Conservation (phyloP, 2,888 invertebrate species). For the Heliconius sara region DNA sequence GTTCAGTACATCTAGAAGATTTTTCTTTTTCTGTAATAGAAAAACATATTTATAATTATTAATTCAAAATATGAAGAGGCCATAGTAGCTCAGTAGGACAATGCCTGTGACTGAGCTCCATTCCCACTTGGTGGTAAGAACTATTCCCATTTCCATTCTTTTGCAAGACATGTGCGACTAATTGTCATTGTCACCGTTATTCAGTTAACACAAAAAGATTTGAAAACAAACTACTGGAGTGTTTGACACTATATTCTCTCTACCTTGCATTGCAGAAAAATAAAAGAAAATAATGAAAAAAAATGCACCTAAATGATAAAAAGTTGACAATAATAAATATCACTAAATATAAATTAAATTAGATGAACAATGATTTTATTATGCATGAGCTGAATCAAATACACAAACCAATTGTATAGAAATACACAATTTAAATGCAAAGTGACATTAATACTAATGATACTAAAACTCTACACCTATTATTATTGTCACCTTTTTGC, state of each 20-base stretch:
- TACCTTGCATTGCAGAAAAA: background rate
- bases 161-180: background rate
- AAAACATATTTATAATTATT: background rate
- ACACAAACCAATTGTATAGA: background rate
- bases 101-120: background rate
- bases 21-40: constrained; percentile 55
- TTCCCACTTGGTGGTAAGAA: background rate
- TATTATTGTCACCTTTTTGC: constrained; percentile 19
- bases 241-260: background rate
- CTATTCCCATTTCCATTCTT: background rate
- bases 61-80: background rate
- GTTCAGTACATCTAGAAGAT: constrained; percentile 50
- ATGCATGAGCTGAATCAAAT: background rate
- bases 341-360: background rate
- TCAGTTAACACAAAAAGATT: background rate
- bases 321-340: background rate
- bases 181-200: too few relatives aligned
- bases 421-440: background rate
- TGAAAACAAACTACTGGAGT: background rate
- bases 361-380: background rate
- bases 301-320: background rate
- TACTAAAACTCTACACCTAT: background rate
- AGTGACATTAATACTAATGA: background rate
- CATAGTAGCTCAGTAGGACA: background rate
- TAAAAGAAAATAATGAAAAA: background rate